Conservation (phyloP, 2,888 invertebrate genomes). For the Drosophila mettleri region DNA sequence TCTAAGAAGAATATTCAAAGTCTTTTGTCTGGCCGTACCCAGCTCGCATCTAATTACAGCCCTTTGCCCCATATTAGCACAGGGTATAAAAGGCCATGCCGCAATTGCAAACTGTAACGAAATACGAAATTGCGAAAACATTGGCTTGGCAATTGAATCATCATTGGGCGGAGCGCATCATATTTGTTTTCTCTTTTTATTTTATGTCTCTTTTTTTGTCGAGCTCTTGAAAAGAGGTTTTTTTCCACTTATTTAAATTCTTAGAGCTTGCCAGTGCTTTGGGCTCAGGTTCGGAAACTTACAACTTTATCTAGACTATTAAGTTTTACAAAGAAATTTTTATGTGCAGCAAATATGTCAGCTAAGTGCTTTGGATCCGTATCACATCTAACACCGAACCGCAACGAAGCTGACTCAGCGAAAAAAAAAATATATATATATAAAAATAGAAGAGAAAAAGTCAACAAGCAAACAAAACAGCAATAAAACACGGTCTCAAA, state of each 20-base stretch:
- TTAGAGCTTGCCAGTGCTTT: slow-evolving; percentile 45
- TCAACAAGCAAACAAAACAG: slow-evolving; percentile 75
- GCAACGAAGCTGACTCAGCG: slow-evolving; percentile 68
- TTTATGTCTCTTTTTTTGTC: slow-evolving; percentile 5
- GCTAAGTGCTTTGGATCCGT: slow-evolving; percentile 65
- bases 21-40: too few species aligned
- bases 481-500: slow-evolving; percentile 73
- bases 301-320: slow-evolving; percentile 77
- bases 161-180: slow-evolving; percentile 40
- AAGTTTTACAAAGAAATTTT: slow-evolving; percentile 69
- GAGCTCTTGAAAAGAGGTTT: slow-evolving; percentile 15
- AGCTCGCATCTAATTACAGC: not conserved
- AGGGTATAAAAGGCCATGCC: slow-evolving; percentile 13
- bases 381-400: slow-evolving; percentile 64
- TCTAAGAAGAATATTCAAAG: too few species aligned
- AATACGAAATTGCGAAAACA: slow-evolving; percentile 51
- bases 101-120: slow-evolving; percentile 37
- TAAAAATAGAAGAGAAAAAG: slow-evolving; percentile 42
- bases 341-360: slow-evolving; percentile 73
- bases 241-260: slow-evolving; percentile 62
- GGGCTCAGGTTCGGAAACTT: slow-evolving; percentile 29
- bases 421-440: slow-evolving; percentile 33
- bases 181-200: slow-evolving; percentile 13
- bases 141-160: slow-evolving; percentile 70
- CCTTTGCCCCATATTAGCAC: not conserved